Conservation (phyloP, 2,888 invertebrate species). For the Bombylius discolor region DNA sequence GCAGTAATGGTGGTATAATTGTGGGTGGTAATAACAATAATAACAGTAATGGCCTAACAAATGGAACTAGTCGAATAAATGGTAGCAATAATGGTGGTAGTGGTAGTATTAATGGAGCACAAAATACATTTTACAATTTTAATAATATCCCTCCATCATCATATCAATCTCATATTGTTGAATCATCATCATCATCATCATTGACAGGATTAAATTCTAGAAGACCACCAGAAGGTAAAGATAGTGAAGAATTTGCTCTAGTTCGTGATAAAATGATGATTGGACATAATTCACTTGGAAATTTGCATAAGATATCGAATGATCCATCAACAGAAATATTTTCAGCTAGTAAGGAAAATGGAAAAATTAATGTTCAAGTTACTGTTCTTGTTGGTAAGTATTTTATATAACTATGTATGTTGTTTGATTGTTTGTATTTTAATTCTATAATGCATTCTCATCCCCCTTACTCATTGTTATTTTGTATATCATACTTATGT, state of each 20-base stretch:
- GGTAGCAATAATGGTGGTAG: conserved; percentile 18
- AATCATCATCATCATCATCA: conserved; percentile 23
- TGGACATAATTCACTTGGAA: conserved; percentile 4
- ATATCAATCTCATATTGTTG: neutral
- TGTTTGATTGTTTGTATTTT: no score
- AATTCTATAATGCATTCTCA: no score
- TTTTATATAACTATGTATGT: no score
- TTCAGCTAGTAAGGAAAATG: conserved; percentile 46
- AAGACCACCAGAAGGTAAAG: conserved; percentile 67
- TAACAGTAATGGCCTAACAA: conserved; percentile 7
- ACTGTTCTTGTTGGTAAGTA: conserved; percentile 60
- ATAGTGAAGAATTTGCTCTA: conserved; percentile 52
- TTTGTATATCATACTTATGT: no score
- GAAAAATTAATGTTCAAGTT: conserved; percentile 79
- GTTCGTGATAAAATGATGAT: conserved; percentile 39
- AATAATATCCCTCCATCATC: neutral
- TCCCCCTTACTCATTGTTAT: no score
- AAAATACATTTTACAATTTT: no score
- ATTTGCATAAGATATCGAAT: conserved; percentile 9
- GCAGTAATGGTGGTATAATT: neutral
- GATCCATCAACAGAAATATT: conserved; percentile 29
- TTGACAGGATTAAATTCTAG: conserved; percentile 14
- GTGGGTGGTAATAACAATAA: conserved; percentile 4
- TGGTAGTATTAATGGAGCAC: neutral
- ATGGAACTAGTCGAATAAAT: conserved; percentile 13